Percentiles rank a stretch among this genome's conserved stretches.
Evolutionary conservation across 2,113 vertebrate genomes (phyloP).

Genomic region (Budorcas taxicolor): DNA sequence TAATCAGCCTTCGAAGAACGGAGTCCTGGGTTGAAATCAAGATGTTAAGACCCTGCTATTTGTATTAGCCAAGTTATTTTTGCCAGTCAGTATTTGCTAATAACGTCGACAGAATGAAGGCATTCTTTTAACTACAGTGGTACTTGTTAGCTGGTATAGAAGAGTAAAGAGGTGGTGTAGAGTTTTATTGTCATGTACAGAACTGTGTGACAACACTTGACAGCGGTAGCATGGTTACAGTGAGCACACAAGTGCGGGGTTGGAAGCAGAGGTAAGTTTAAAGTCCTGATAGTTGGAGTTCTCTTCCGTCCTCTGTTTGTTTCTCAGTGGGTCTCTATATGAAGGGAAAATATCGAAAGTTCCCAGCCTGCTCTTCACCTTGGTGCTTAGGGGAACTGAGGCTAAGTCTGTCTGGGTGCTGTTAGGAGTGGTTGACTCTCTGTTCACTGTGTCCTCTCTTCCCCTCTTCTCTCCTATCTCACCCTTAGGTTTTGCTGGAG

Average conservation of each 20-base stretch:
- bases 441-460: slow-evolving; percentile 44
- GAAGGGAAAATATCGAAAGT: neutral
- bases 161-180: neutral
- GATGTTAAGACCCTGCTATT: neutral
- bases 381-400: slow-evolving; percentile 16
- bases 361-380: neutral
- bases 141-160: neutral
- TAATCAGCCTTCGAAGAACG: slow-evolving; percentile 1
- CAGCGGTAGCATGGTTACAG: neutral
- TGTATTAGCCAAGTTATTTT: neutral
- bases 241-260: neutral
- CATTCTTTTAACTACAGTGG: neutral
- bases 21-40: neutral
- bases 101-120: neutral
- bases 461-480: neutral
- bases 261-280: neutral
- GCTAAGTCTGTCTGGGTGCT: neutral
- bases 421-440: neutral
- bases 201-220: neutral
- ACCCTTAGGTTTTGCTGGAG: slow-evolving; percentile 85
- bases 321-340: neutral
- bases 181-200: neutral
- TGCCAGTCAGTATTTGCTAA: neutral
- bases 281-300: neutral
- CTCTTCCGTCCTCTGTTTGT: neutral